A percentile compares a stretch with the other conserved stretches of the same genome.
Evolutionary conservation across 2,113 vertebrate genomes (phyloP).

Genomic region (Misgurnus anguillicaudatus): DNA sequence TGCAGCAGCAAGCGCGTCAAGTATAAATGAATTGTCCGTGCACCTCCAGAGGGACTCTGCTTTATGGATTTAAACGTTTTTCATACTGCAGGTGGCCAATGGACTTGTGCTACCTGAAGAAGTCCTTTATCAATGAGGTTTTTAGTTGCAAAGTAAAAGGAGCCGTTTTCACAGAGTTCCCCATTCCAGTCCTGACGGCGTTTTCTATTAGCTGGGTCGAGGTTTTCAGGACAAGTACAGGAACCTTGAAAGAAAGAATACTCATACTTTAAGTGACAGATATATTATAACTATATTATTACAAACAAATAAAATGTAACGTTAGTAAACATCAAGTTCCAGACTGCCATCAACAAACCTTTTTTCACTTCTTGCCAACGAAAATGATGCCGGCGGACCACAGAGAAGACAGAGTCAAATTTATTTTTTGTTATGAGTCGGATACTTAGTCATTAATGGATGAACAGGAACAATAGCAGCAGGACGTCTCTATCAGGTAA

Average conservation of each 20-base stretch:
- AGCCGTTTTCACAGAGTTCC: slow-evolving; percentile 94
- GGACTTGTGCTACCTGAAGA: slow-evolving; percentile 79
- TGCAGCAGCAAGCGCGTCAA: too few relatives aligned
- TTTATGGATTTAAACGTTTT: too few relatives aligned
- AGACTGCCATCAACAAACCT: slow-evolving; percentile 65
- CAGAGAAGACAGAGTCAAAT: slow-evolving; percentile 91
- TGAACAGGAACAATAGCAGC: too few relatives aligned
- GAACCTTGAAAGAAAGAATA: slow-evolving; percentile 47
- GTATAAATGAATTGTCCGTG: too few relatives aligned
- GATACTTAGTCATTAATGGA: too few relatives aligned
- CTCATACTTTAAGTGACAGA: neutral
- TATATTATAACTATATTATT: too few relatives aligned
- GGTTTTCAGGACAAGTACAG: slow-evolving; percentile 78
- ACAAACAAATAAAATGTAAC: too few relatives aligned
- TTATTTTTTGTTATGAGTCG: slow-evolving; percentile 70
- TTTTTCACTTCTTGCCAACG: slow-evolving; percentile 89
- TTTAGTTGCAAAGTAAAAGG: slow-evolving; percentile 87
- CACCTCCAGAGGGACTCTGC: too few relatives aligned
- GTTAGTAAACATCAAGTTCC: too few relatives aligned
- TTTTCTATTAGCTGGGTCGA: slow-evolving; percentile 80
- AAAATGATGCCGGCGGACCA: slow-evolving; percentile 90
- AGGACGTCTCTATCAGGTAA: too few relatives aligned
- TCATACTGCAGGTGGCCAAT: too few relatives aligned
- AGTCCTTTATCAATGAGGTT: slow-evolving; percentile 73
- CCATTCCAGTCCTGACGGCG: slow-evolving; percentile 93